A percentile compares a stretch with the other conserved stretches of the same genome.
Conservation (phyloP, 2,797 vertebrate genomes). For the Hydrocynus forskahlii region DNA sequence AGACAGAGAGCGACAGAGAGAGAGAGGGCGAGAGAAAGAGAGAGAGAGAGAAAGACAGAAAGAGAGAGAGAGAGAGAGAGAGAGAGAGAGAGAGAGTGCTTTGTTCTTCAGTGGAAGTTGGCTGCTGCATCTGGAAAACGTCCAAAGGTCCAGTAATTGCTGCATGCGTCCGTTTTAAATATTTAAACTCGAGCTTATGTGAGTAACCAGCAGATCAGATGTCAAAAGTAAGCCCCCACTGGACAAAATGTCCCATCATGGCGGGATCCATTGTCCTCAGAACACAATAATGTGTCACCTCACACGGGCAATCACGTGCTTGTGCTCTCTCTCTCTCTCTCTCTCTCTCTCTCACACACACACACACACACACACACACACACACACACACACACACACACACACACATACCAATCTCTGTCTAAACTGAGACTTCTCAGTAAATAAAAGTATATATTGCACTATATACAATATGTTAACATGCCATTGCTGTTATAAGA, state of each 20-base stretch:
- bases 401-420: background rate
- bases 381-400: constrained; percentile 1
- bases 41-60: background rate
- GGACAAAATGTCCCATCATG: constrained; percentile 63
- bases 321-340: no score
- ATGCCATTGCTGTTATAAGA: no score
- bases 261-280: constrained; percentile 48
- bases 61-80: background rate
- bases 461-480: no score
- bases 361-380: constrained; percentile 6
- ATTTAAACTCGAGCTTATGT: constrained; percentile 76
- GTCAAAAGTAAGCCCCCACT: constrained; percentile 70
- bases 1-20: no score
- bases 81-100: constrained; percentile 10
- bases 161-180: constrained; percentile 77
- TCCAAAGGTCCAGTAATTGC: constrained; percentile 79
- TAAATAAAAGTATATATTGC: no score
- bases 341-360: background rate
- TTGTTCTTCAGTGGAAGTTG: constrained; percentile 60
- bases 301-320: background rate
- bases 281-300: constrained; percentile 40
- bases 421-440: background rate
- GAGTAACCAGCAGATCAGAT: constrained; percentile 69
- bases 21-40: background rate
- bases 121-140: constrained; percentile 71